Base-by-base conservation (phyloP, 2,797 vertebrate genomes). In the Anableps anableps region DNA sequence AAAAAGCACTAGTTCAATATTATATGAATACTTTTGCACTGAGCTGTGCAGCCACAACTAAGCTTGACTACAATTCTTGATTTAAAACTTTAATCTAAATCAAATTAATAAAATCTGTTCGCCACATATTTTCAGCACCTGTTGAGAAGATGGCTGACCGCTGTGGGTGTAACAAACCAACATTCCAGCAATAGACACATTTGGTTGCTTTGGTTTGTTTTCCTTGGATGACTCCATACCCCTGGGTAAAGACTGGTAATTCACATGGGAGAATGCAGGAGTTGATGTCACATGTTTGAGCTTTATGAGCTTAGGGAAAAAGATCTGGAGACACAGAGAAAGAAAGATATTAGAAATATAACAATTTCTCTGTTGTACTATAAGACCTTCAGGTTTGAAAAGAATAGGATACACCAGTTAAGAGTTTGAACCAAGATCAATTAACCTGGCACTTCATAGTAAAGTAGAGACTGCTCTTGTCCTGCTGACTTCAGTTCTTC, bases 151-250 rank as follows among this genome's bases (percentile, higher is more conserved):
- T 79, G 91, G 83, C 86, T 47, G 85, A 79, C 83, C 86, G 70
- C 74, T 86, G 91, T 91, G 92, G 92, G 92, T 87, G 90, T 89
- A 87, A 84, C 90, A 87, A 91, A 91, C 76, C 92, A 92, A 89
- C 90, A 87, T 89, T 93, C 93, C 93, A 92, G 87, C 92, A 89
- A 94, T 91, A 94, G 92, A 93, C 88, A 62, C 86, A 77, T 88
- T 92, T 85, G 90, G 91, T 93, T 89, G 81, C 91, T 85, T 84
- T 83, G 89, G 91, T 92, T 94, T 93, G 93, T 94, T 94, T 94
- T 93, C 86, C 88, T 94, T 93, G 93, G 94, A 93, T 89, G 93
- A 90, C 89, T 93, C 81, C 83, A 91, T 55, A 75, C 85, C 86
- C 88, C 86, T 93, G 91, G 91, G 90, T 92, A 92, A 94, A 90